Percentiles rank a stretch among this genome's conserved stretches.
Evolutionary conservation across 2,797 vertebrate species (phyloP).

Genomic region (Malacoraja senta): DNA sequence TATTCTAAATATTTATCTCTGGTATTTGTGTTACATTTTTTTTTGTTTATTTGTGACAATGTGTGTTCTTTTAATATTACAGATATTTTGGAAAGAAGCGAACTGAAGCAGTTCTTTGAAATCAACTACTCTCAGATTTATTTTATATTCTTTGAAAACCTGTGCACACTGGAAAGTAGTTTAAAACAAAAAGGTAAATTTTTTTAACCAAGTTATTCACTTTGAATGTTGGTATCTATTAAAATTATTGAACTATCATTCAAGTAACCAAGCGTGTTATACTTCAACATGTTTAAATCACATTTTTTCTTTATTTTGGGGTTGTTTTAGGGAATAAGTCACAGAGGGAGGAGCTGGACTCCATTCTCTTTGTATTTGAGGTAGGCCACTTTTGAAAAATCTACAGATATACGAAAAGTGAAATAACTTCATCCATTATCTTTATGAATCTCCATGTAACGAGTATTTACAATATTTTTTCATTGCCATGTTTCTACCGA

Average conservation of each 20-base stretch:
- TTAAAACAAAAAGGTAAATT: constrained; percentile 95
- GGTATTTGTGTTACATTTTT: not conserved
- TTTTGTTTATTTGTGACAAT: not conserved
- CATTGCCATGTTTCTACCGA: constrained; percentile 40
- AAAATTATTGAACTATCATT: not conserved
- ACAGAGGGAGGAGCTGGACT: constrained; percentile 99
- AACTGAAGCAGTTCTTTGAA: constrained; percentile 94
- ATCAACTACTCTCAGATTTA: constrained; percentile 95
- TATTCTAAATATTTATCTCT: not conserved
- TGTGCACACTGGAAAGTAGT: constrained; percentile 96
- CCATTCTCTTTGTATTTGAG: constrained; percentile 98
- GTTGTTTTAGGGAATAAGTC: constrained; percentile 82
- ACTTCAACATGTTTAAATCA: constrained; percentile 20
- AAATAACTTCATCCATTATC: too few species aligned
- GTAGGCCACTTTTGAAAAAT: constrained; percentile 65
- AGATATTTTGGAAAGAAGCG: constrained; percentile 87
- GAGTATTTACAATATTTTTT: constrained; percentile 40
- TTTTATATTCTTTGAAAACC: constrained; percentile 99
- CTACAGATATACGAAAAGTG: constrained; percentile 37
- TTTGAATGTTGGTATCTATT: not conserved
- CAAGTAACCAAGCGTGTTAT: not conserved
- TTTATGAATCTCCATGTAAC: too few species aligned
- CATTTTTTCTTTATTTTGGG: constrained; percentile 53
- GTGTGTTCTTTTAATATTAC: constrained; percentile 45
- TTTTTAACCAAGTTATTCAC: not conserved